A percentile compares a stretch with the other conserved stretches of the same genome.
These are phyloP conservation scores for Mus minutoides DNA, from an alignment of 2,797 vertebrate genomes.

Conservation along the genomic window DNA sequence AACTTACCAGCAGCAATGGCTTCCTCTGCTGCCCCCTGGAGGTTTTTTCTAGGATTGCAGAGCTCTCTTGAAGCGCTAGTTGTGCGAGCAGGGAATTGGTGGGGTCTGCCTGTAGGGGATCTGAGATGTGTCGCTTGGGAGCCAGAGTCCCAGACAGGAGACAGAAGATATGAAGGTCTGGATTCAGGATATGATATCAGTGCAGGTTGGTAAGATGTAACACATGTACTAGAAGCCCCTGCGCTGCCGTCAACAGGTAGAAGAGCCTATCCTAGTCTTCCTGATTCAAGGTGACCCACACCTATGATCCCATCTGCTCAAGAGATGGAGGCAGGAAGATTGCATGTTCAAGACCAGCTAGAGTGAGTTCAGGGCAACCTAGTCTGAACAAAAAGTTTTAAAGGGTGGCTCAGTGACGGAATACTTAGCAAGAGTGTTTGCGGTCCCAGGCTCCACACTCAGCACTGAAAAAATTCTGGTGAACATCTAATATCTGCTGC, in stretches of 20 bases:
- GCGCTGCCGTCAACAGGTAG: background rate
- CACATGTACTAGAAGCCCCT: background rate
- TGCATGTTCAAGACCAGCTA: background rate
- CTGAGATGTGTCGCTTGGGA: background rate
- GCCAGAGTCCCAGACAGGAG: background rate
- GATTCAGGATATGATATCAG: background rate
- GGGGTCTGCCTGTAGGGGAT: background rate
- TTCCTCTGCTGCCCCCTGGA: background rate
- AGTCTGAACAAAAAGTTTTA: background rate
- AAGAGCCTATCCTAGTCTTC: background rate
- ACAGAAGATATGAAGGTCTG: background rate
- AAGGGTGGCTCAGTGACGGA: background rate
- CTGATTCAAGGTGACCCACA: background rate
- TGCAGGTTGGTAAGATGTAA: background rate
- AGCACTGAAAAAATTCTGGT: background rate
- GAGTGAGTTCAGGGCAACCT: background rate
- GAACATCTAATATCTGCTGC: background rate
- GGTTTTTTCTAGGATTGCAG: background rate
- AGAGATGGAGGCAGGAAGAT: background rate
- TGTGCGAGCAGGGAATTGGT: background rate
- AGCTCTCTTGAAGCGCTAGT: background rate
- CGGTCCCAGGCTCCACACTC: background rate
- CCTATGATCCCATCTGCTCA: background rate
- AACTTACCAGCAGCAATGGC: background rate
- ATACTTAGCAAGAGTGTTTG: background rate